phyloP scores from a whole-genome alignment of 2,797 vertebrate species.

The Gambelia wislizenii region DNA sequence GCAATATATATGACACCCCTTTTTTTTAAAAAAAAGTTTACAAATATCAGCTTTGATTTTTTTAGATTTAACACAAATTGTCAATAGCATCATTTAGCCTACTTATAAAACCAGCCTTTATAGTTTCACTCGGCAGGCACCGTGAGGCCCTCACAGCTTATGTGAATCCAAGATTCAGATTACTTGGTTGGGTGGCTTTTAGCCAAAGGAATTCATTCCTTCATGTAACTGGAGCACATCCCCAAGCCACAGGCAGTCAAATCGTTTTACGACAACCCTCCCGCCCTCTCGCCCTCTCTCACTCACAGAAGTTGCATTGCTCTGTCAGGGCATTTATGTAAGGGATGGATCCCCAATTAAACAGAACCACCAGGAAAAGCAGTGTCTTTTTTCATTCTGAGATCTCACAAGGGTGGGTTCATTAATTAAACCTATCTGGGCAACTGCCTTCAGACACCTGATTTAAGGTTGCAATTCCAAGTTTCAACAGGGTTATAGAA shows the following conservation, averaged over 20 bases:
- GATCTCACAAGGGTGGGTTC: background rate
- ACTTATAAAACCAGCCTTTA: conserved; percentile 42
- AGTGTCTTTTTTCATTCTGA: background rate
- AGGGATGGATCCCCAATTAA: background rate
- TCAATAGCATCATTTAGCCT: conserved; percentile 15
- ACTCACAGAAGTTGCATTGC: conserved; percentile 15
- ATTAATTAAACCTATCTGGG: background rate
- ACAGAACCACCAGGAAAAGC: rapidly evolving
- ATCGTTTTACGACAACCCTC: conserved; percentile 60
- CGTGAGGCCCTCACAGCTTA: conserved; percentile 29
- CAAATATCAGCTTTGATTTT: conserved; percentile 7
- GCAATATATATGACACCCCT: background rate
- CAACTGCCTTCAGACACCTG: no score
- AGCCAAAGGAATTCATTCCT: conserved; percentile 64
- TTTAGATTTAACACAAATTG: conserved; percentile 1
- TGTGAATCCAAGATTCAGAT: conserved; percentile 56
- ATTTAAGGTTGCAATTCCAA: background rate
- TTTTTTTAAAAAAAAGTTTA: background rate
- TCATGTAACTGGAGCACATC: conserved; percentile 70
- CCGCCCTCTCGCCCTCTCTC: conserved; percentile 5
- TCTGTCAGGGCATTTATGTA: background rate
- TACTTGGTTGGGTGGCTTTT: conserved; percentile 58
- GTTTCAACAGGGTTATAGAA: background rate
- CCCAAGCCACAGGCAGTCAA: conserved; percentile 68
- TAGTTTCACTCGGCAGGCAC: conserved; percentile 53